phyloP scores from a whole-genome alignment of 2,113 vertebrate species.

The Onychostoma macrolepis region DNA sequence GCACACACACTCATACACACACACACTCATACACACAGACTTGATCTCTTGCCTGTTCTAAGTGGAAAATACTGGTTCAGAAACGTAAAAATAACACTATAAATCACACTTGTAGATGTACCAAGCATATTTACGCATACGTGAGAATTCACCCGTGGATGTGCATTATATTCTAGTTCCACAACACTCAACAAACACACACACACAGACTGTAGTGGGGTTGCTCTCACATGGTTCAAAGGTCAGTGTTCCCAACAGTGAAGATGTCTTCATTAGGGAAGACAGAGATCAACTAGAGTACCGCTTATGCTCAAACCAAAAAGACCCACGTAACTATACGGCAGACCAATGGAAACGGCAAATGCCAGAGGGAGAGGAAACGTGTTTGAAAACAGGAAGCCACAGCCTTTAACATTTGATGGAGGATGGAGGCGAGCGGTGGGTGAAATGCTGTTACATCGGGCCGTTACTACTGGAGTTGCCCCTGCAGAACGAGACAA shows the following conservation, averaged over 20 bases:
- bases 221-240: conserved; percentile 16
- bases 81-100: not conserved
- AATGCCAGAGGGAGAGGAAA: not conserved
- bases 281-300: not conserved
- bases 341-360: conserved; percentile 2
- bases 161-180: not conserved
- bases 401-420: conserved; percentile 4
- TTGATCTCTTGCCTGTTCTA: not conserved
- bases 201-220: conserved; percentile 6
- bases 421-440: no score
- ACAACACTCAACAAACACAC: not conserved
- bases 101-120: conserved; percentile 2
- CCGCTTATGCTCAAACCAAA: conserved; percentile 3
- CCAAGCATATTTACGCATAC: conserved; percentile 13
- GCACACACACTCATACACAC: not conserved
- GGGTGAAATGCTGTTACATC: conserved; percentile 25
- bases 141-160: not conserved
- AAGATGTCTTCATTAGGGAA: conserved; percentile 6
- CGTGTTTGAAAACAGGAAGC: not conserved
- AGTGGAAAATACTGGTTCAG: conserved; percentile 7
- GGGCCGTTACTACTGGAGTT: not conserved
- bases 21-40: not conserved
- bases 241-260: not conserved
- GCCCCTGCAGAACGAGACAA: conserved; percentile 1
- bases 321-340: not conserved